Base-by-base conservation (phyloP, 2,888 invertebrate species). In the Tromatobia lineatoria region DNA sequence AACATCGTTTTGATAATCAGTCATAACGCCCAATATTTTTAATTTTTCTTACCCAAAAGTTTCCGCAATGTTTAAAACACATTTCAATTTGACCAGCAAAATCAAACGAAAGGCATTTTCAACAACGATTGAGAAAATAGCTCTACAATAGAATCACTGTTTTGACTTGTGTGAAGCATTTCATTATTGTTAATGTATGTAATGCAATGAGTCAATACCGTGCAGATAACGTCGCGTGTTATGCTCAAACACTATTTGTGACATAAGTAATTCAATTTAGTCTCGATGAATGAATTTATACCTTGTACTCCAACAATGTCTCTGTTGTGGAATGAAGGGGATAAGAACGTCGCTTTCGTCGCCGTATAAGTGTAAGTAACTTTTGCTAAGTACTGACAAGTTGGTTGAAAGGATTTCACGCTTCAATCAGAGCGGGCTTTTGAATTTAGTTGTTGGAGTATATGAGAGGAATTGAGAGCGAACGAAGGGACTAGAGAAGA, bases 361-460 rank as follows among this genome's bases (percentile, higher is more conserved):
- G 20, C 11, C 20, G 20, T 23, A 20, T 23, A 20, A 54, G 20
- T 54, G 54, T 54, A 54, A 20, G 54, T 54, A 23, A 23, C 54
- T 54, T 13, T 54, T 13, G 54, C 23, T 13, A 23, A 54, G 15
- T 54, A 23, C 54, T 13, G 54, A 54, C 23, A 54, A 23, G 54
- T 54, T 54, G 20, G 54, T 23, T 23, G 23, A 54, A 54, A 54
- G 11, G 54, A 54, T 54, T 23, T 23, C 54, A 54, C 54, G 23
- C 23, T 54, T 54, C 54, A 54, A 54, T 54, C 54, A 54, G 3
- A 11, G 2, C 11, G 10, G 20, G 54, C 54, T 54, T 23, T 54
- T 54, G 23, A 23, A 54, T 54, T 23, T 54, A 54, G 11, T 11
- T 23, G 10, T 54, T 7, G 52, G 23, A 20, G 54, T 54, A 20